Base-by-base conservation (phyloP, 2,888 invertebrate species). In the Glaucopsyche alexis region DNA sequence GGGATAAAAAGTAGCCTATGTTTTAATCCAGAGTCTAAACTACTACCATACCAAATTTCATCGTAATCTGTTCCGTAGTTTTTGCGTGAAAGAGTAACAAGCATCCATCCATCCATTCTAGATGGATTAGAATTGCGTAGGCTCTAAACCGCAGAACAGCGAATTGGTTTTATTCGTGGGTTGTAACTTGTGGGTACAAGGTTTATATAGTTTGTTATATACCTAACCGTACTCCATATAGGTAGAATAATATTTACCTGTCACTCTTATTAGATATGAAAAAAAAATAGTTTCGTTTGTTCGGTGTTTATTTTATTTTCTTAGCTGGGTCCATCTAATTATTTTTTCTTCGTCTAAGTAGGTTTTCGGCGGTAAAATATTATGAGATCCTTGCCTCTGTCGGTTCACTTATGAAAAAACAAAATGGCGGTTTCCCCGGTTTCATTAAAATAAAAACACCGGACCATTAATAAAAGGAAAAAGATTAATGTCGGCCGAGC, bases 371-470 rank as follows among this genome's bases (percentile, higher is more conserved):
- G 29, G 29, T 49, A 49, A 47, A 47, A 29, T 14, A 47, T 29
- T 29, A 29, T 8, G 29, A 49, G 69, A 47, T 47, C 69, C 29
- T 60, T 60, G 14, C 70, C 16, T 38, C 19, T n/a, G 11, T 29
- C 60, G 45, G 74, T 75, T 71, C 45, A 73, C 75, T 71, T 49
- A 71, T 55, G 66, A 65, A 74, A 80, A 80, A 79, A 77, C 87
- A 90, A 90, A 81, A 91, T 91, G 91, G 91, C 90, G 79, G 81
- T 72, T 73, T 75, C 78, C 82, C 83, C 79, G 82, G 78, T 90
- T 91, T 92, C 91, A 91, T 92, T 92, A 92, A 91, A 92, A 91
- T 91, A 91, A 91, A 69, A 91, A 90, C 88, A 85, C 82, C 80
- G 76, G 77, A 87, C 89, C 91, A 91, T 91, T 93, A 91, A 93